Base-by-base conservation (phyloP, 2,113 vertebrate genomes). In the Menidia beryllina region DNA sequence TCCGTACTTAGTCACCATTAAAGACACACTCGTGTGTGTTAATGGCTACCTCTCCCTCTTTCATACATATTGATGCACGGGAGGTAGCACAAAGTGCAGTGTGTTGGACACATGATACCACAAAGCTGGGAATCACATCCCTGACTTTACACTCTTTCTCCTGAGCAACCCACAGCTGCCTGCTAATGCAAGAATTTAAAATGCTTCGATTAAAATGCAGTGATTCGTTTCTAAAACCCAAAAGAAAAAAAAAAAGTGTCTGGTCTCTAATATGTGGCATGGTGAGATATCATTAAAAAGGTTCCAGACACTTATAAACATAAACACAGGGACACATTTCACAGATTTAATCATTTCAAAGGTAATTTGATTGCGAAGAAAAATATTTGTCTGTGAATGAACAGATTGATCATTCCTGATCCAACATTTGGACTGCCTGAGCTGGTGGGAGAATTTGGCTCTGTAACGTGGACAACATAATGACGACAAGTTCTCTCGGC, bases 391-490 rank as follows among this genome's bases (percentile, higher is more conserved):
- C 64, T 34, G 45, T 25, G 30, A 55, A 66, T 26, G 65, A 86
- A 77, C 86, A 88, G 86, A 80, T 77, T 88, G 86, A 68, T 71
- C 52, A 39, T 20, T 67, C 52, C 64, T 57, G 61, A 64, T 85
- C 48, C 83, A 72, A 69, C 78, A 76, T 77, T 75, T 68, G 55
- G 73, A 77, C 54, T 20, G 75, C 53, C 69, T 74, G 68, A 54
- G 73, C 73, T 69, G 36, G 83, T 86, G 81, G 81, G 81, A 65
- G 76, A 81, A 60, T 79, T 77, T 88, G 81, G 82, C 82, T 77
- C 78, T 7, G 43, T 5, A 19, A 69, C 10, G 49, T 48, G 54
- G 49, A 79, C 74, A 78, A 74, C 81, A 76, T 72, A 72, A 77
- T 52, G 71, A 69, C 75, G 83, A 85, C 75, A 79, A 69, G 81